Evolutionary conservation across 2,797 vertebrate genomes (phyloP), one percentile per base, ranked within the genome.

Genomic region (Microhierax caerulescens): DNA sequence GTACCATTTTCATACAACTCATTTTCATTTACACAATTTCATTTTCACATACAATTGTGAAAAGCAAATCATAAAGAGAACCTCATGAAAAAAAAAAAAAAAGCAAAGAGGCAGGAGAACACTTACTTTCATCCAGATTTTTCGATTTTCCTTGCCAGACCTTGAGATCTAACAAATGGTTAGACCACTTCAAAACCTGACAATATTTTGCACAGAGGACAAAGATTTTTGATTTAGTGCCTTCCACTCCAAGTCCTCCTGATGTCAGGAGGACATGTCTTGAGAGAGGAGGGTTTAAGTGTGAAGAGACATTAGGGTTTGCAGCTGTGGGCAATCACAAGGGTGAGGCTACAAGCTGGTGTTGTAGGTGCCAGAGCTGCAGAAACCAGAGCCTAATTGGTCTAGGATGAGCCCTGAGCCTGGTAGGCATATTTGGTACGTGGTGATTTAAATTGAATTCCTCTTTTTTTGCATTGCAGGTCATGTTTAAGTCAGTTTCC

Each of bases 331-430:
- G 68, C 41, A 70, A 50, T 82, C 53, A 34, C 21, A 87, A 4
- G 9, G 2, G 0, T 63, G 48, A 82, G 47, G 53, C 36, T 53
- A 48, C 36, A 51, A 63, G 41, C 36, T 79, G 69, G 47, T 56
- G 25, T 27, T 65, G 39, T 43, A 60, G 27, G 22, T 61, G 43
- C 36, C 50, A 78, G 81, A 81, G 45, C 60, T 93, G 75, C 39
- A 92, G 65, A 88, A 85, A 84, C 6, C 17, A 45, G 23, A 39
- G 25, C 34, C 76, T 93, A 80, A 91, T 47, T 81, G 75, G 47
- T 65, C 54, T 47, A 43, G 50, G 47, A 57, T 88, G 47, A 63
- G 41, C 20, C 43, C 76, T 67, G 27, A 90, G 65, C 34, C 69
- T 72, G 18, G 24, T 39, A 88, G 34, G 41, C 75, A 1, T 61